phyloP scores from a whole-genome alignment of 2,113 vertebrate species.

The Ancistrus triradiatus region DNA sequence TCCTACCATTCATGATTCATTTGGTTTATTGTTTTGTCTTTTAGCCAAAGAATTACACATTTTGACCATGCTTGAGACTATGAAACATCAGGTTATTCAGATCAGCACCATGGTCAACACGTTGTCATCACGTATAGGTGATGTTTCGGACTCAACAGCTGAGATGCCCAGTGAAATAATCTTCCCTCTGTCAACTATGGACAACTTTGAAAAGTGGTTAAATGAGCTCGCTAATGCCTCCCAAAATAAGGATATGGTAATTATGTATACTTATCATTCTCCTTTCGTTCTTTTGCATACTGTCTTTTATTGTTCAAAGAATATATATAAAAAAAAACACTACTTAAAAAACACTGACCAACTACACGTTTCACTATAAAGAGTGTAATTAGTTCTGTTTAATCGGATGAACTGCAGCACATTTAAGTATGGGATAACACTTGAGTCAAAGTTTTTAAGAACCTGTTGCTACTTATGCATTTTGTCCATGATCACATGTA shows the following conservation, averaged over 20 bases:
- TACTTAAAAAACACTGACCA: no score
- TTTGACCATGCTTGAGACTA: slow-evolving; percentile 2
- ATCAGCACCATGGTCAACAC: slow-evolving; percentile 1
- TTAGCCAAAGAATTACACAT: slow-evolving; percentile 3
- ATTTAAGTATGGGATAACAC: no score
- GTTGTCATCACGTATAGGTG: neutral
- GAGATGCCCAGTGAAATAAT: neutral
- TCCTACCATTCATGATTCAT: no score
- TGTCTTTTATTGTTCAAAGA: no score
- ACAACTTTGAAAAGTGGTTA: slow-evolving; percentile 1
- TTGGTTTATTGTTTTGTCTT: neutral
- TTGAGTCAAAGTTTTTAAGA: no score
- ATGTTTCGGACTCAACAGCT: neutral
- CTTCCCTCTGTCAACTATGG: slow-evolving; percentile 7
- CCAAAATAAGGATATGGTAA: neutral
- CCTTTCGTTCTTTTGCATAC: no score
- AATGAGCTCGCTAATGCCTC: slow-evolving; percentile 1
- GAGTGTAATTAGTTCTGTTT: no score
- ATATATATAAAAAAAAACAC: no score
- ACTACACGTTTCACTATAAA: no score
- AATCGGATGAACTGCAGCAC: no score
- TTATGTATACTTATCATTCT: neutral
- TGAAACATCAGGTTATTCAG: slow-evolving; percentile 1
- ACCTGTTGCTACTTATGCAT: no score
- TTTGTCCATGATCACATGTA: no score